phyloP scores from a whole-genome alignment of 2,888 invertebrate genomes.

The Pasiphila rectangulata region DNA sequence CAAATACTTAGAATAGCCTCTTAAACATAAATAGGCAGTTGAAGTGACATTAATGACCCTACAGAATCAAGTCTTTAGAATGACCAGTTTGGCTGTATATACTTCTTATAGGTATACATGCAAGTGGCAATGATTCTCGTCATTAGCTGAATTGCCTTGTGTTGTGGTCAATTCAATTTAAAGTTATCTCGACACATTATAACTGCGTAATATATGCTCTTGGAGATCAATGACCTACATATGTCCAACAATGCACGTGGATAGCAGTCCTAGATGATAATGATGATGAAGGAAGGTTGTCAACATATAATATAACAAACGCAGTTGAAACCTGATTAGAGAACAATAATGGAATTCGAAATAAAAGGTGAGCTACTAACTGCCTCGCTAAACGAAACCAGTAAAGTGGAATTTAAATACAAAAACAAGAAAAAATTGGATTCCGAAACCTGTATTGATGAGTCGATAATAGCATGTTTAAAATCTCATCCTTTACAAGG shows the following conservation, averaged over 20 bases:
- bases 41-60: neutral
- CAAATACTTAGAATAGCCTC: too few species aligned
- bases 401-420: constrained; percentile 1
- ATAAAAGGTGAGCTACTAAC: neutral
- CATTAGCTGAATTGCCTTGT: constrained; percentile 15
- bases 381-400: neutral
- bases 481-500: constrained; percentile 19
- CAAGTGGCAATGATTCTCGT: constrained; percentile 1
- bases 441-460: constrained; percentile 27
- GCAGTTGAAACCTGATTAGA: too few species aligned
- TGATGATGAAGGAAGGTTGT: too few species aligned
- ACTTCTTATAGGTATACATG: neutral
- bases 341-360: neutral
- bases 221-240: neutral
- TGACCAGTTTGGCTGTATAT: neutral
- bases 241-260: too few species aligned
- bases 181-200: constrained; percentile 18
- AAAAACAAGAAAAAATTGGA: constrained; percentile 15
- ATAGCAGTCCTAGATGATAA: too few species aligned
- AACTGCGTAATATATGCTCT: neutral
- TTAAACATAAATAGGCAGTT: neutral
- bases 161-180: constrained; percentile 18
- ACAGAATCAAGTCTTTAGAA: neutral
- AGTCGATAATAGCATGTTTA: constrained; percentile 25
- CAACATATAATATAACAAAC: too few species aligned